phyloP scores from a whole-genome alignment of 2,888 invertebrate species.

The Cheilosia impressa region DNA sequence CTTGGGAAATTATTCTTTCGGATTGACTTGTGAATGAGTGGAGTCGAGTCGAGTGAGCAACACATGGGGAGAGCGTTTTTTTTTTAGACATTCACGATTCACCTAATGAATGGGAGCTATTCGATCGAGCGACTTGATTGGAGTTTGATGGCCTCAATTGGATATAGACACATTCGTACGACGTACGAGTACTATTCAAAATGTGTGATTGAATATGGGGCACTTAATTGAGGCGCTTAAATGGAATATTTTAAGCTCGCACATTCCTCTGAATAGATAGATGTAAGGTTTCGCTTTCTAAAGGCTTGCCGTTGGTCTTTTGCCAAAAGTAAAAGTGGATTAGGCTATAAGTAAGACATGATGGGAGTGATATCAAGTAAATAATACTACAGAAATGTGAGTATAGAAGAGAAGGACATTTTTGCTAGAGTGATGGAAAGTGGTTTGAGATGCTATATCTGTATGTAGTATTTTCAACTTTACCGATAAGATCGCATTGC shows the following conservation, averaged over 20 bases:
- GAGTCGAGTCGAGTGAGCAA: constrained; percentile 38
- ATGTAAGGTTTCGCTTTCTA: constrained; percentile 58
- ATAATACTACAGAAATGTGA: too few species aligned
- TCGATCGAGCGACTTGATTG: constrained; percentile 12
- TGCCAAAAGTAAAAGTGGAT: constrained; percentile 68
- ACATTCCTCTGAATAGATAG: constrained; percentile 25
- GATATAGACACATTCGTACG: background rate
- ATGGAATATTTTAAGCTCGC: constrained; percentile 23
- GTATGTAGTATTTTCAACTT: too few species aligned
- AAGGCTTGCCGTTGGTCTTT: constrained; percentile 21
- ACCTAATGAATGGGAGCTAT: constrained; percentile 15
- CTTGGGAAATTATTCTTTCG: constrained; percentile 38
- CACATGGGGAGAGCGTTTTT: background rate
- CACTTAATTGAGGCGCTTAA: constrained; percentile 23
- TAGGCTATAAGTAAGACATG: background rate
- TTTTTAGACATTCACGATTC: background rate
- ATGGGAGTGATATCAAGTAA: too few species aligned
- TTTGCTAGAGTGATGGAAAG: too few species aligned
- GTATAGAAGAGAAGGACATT: too few species aligned
- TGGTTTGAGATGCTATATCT: too few species aligned
- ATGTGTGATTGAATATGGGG: constrained; percentile 49
- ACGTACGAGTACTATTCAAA: background rate
- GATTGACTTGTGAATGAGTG: constrained; percentile 20
- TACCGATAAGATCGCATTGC: too few species aligned
- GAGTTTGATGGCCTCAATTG: constrained; percentile 65